Evolutionary conservation across 2,797 vertebrate species (phyloP).

Genomic region (Trematomus bernacchii): DNA sequence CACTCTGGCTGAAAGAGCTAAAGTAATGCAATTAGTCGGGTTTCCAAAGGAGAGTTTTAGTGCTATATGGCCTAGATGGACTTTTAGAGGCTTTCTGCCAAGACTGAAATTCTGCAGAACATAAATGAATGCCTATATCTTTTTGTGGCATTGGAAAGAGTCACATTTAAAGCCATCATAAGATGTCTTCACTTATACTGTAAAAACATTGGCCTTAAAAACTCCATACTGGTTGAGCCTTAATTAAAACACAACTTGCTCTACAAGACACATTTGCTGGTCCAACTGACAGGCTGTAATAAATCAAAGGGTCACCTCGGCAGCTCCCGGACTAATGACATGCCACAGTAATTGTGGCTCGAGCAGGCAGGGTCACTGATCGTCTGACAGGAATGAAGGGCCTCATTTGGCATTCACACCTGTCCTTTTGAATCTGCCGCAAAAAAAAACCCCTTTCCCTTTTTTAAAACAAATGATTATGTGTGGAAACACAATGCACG

Average conservation of each 20-base stretch:
- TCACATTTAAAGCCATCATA: conserved; percentile 45
- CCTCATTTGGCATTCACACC: conserved; percentile 75
- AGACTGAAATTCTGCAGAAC: conserved; percentile 31
- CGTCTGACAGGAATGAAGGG: conserved; percentile 63
- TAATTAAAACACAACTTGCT: conserved; percentile 68
- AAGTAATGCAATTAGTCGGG: conserved; percentile 66
- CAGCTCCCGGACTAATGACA: conserved; percentile 81
- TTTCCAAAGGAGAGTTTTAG: conserved; percentile 47
- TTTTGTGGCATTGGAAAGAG: conserved; percentile 24
- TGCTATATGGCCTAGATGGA: conserved; percentile 52
- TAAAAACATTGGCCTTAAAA: conserved; percentile 48
- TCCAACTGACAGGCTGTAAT: conserved; percentile 72
- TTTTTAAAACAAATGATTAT: conserved; percentile 54
- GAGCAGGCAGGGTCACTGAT: conserved; percentile 62
- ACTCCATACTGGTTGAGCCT: conserved; percentile 36
- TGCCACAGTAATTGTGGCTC: conserved; percentile 77
- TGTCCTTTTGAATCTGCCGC: conserved; percentile 63
- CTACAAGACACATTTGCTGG: conserved; percentile 50
- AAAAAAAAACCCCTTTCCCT: conserved; percentile 18
- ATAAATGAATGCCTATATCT: conserved; percentile 31
- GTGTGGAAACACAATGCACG: conserved; percentile 51
- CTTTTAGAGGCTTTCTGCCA: conserved; percentile 59
- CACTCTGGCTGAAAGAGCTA: conserved; percentile 57
- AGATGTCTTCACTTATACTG: conserved; percentile 16
- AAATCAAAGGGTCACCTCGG: conserved; percentile 81